Evolutionary conservation across 2,113 vertebrate genomes (phyloP), one percentile per base, ranked within the genome.

Genomic region (Hepsetus odoe): DNA sequence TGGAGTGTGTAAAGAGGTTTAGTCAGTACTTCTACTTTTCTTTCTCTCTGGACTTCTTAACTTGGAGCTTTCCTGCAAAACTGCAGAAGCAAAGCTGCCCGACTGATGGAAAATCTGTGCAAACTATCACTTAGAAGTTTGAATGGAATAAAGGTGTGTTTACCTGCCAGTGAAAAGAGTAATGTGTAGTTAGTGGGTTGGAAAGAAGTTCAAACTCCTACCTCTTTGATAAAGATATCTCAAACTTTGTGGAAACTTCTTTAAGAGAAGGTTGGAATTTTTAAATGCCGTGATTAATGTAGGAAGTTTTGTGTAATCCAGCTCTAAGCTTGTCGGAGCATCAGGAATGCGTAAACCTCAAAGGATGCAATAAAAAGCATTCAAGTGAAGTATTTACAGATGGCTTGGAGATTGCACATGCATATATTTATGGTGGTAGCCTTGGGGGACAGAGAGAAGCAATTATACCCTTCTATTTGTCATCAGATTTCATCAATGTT

Each of bases 391-490:
- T 68, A 67, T 74, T 79, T 68, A 58, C 64, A 44, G 46, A 61
- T 66, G 12, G 58, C 35, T 24, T 82, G 74, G 72, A 64, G 32
- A 75, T 77, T 75, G 53, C 69, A 72, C 49, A 67, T 79, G 56
- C 62, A 73, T 71, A 66, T 74, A 26, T 83, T 82, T 78, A 78
- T 40, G 16, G 51, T 62, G 32, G 30, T 7, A 74, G 77, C 77
- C 69, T 58, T 80, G 44, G 53, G 72, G 65, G 38, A 75, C 51
- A 67, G 70, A n/a, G 30, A 56, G 30, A 62, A 69, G 70, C n/a
- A 51, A 53, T 46, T 42, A 49, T n/a, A 40, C 49, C 35, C 0
- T 14, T 46, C 49, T 40, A 0, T 74, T 20, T 30, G 28, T 68
- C 61, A 75, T 77, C 65, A 58, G 11, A 61, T 72, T 74, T 49